Evolutionary conservation across 2,113 vertebrate species (phyloP).

Genomic region (Riparia riparia): DNA sequence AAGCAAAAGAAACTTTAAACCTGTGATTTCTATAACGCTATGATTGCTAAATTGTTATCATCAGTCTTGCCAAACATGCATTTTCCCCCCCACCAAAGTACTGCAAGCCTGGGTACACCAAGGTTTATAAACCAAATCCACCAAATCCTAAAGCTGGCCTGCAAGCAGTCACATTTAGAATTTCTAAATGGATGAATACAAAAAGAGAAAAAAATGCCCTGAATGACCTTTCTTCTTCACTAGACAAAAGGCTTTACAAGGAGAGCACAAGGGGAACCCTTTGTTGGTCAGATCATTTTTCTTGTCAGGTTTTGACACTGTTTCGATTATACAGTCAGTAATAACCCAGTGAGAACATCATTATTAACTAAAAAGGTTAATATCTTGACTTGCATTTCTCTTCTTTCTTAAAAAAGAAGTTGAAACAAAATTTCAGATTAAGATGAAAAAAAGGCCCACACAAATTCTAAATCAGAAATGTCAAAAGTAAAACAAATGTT

Average conservation of each 20-base stretch:
- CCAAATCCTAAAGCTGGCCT: background rate
- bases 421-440: background rate
- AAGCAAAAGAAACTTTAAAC: background rate
- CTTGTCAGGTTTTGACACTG: background rate
- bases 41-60: background rate
- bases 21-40: accelerated
- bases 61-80: accelerated
- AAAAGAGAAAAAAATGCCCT: background rate
- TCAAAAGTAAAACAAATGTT: background rate
- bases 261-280: background rate
- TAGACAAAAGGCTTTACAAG: background rate
- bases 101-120: accelerated
- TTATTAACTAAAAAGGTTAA: background rate
- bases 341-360: background rate
- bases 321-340: background rate
- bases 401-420: background rate
- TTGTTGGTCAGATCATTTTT: background rate
- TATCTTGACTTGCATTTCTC: background rate
- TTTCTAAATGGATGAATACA: background rate
- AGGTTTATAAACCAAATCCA: background rate
- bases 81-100: background rate
- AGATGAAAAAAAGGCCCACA: background rate
- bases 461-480: background rate
- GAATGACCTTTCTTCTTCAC: background rate
- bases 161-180: background rate